These are phyloP conservation scores for Cossypha polioptera DNA, from an alignment of 2,797 vertebrate genomes.

Conservation along the genomic window DNA sequence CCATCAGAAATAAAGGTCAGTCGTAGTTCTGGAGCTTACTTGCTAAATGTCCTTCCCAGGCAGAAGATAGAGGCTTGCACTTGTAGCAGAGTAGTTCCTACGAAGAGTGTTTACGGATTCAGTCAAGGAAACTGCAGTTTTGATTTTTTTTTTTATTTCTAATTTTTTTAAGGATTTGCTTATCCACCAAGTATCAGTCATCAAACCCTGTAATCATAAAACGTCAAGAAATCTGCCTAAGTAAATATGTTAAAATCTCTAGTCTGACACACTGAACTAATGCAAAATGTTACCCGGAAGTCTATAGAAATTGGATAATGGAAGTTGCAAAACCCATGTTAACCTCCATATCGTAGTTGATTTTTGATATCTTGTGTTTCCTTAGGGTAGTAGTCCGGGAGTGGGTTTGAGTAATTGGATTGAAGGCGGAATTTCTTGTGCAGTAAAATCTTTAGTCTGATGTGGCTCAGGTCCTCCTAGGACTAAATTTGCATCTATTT, in stretches of 20 bases:
- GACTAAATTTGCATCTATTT: slow-evolving; percentile 44
- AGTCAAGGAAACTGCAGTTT: background rate
- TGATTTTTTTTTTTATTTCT: too few relatives aligned
- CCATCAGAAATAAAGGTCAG: slow-evolving; percentile 85
- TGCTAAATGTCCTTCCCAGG: slow-evolving; percentile 33
- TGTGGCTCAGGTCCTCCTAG: slow-evolving; percentile 10
- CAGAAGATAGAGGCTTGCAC: slow-evolving; percentile 30
- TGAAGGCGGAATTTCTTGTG: slow-evolving; percentile 55
- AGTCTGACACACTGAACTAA: background rate
- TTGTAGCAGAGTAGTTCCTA: background rate
- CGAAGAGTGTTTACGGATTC: slow-evolving; percentile 9
- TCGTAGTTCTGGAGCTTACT: slow-evolving; percentile 52
- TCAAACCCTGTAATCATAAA: slow-evolving; percentile 8
- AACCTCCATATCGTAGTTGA: background rate
- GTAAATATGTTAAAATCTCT: background rate
- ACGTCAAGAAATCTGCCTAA: slow-evolving; percentile 32
- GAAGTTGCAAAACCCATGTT: background rate
- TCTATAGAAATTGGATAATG: background rate
- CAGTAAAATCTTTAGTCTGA: background rate
- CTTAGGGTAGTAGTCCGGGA: background rate
- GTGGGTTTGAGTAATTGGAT: background rate
- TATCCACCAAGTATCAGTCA: background rate
- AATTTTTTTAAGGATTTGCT: background rate
- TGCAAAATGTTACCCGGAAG: background rate
- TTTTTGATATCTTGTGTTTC: background rate